Base-by-base conservation (phyloP, 2,888 invertebrate species). In the Leucoptera coffeella region DNA sequence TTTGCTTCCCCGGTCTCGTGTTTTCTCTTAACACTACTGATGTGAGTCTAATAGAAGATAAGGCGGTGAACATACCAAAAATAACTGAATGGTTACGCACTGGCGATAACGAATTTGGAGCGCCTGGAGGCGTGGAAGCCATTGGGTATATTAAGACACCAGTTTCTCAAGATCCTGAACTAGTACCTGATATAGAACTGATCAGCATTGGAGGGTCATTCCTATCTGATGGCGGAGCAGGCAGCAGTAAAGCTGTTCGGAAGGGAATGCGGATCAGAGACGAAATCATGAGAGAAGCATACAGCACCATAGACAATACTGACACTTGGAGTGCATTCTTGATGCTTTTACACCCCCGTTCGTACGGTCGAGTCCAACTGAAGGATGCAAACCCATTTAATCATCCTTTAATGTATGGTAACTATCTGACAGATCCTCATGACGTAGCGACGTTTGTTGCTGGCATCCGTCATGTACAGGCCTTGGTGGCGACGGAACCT, bases 331-430 rank as follows among this genome's bases (percentile, higher is more conserved):
- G 65, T 23, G 53, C 78, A 9, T 72, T 84, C 27, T 77, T 83
- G 0, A 80, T 86, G 60, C 55, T 87, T 15, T 72, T 86, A 26
- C 77, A 84, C 43, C 89, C 89, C 0, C 76, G 80, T 44, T 88
- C 88, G 9, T 61, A 72, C 12, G 89, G 89, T 1, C 65, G 74
- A 4, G 39, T 89, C 1, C 75, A 73, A 45, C 61, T 94, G 9
- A 77, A 74, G 39, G 78, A 82, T 21, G 78, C 62, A 13, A 78
- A 91, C 57, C 87, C 90, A 0, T 73, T 79, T 23, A 78, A 81
- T 17, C 77, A 80, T 38, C 90, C 92, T 0, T 55, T 77, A n/a
- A 77, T 93, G 38, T 78, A 85, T 38, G 82, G 88, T 0, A 86
- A 91, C 40, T 91, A 91, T 47, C 74, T 90, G 31, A 72, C 75